Evolutionary conservation across 2,888 invertebrate genomes (phyloP), one percentile per base, ranked within the genome.

Genomic region (Euclidia mi): DNA sequence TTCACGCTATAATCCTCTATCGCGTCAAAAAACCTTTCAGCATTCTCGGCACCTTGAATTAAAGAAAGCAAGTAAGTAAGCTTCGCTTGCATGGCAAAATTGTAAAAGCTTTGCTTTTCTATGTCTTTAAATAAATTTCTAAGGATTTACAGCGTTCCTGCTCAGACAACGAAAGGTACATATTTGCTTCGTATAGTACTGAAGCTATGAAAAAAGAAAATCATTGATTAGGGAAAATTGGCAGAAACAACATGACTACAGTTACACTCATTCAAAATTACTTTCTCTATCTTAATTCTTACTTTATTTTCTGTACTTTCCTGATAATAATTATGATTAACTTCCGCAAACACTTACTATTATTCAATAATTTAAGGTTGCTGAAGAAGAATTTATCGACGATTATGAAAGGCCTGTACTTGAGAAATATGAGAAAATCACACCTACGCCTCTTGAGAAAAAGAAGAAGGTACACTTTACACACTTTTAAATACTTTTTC

Each of bases 331-430:
- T n/a, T n/a, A 48, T 50, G 1, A 14, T 17, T 53, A 41, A 59
- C 37, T 47, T 32, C 31, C 3, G 7, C 45, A 0, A 29, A 46
- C 42, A 58, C 48, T 11, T 11, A 72, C 63, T 79, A 82, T 53
- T 68, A 20, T 65, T 78, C 47, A 74, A 76, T 74, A 41, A 62
- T 81, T 85, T 82, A 74, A 94, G 94, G 94, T 92, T 65, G 87
- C 75, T 60, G 91, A 88, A 70, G 91, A 90, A 76, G 94, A 94
- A 71, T 94, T 94, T 82, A 77, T 94, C 79, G 96, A 96, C 50
- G 97, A 97, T 91, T 97, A 97, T 85, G 97, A 97, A 78, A 95
- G 97, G 70, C 96, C 97, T 0, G 96, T 96, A 50, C 94, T 97
- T 58, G 97, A 97, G 82, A 96, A 96, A 90, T 96, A 96, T 78